Base-by-base conservation (phyloP, 2,888 invertebrate genomes). In the Pollenia amentaria region DNA sequence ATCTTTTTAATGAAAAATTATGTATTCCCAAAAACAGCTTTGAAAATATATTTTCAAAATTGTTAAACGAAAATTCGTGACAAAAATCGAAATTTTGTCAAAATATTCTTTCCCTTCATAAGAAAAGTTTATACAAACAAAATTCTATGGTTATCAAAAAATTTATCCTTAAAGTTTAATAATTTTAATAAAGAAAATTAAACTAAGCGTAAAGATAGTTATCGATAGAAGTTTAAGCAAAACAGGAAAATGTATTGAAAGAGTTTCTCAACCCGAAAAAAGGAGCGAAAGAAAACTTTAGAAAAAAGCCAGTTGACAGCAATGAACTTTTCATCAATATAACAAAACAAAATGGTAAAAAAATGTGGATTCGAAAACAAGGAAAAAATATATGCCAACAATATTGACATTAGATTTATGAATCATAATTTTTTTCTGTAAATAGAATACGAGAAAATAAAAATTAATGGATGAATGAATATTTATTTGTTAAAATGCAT, bases 191-290 rank as follows among this genome's bases (percentile, higher is more conserved):
- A 70, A 51, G 14, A 57, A 65, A 78, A 60, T 46, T 48, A 18
- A 82, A 42, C 69, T 57, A 38, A 70, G 48, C 85, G 62, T 48
- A 75, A 75, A 83, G 86, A 86, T 83, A 40, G 48, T 46, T 55
- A 86, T 79, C 79, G 3, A 69, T 29, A 16, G 0, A 67, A 3
- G 9, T 62, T 75, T 2, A 6, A 14, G 7, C n/a, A 60, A 65
- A 46, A 77, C 40, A 44, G 73, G n/a, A 73, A 46, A 65, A n/a
- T 48, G 38, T 44, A 55, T 46, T 55, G 44, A 18, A 46, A 69
- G 42, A 29, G 62, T 48, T 65, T 48, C 16, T 21, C 14, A 65
- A 70, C 7, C 3, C 7, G 9, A 7, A 38, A 44, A 18, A 21
- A 11, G 18, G 3, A 29, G 29, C 29, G 6, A 48, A 29, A 4